A percentile compares a stretch with the other conserved stretches of the same genome.
Evolutionary conservation across 2,888 invertebrate species (phyloP).

Genomic region (Aphodius granarius): DNA sequence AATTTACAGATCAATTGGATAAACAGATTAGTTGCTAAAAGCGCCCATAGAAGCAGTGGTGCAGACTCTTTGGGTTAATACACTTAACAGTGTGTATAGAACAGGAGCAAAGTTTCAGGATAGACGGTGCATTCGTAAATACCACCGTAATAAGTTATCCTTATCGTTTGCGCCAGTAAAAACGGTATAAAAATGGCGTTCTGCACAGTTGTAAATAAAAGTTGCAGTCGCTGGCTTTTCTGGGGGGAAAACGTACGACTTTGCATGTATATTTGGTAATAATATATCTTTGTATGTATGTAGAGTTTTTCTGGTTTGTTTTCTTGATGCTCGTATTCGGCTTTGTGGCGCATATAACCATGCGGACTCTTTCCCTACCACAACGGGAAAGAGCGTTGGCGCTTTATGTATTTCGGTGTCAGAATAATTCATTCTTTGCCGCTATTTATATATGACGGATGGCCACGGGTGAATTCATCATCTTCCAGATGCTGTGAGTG

Average conservation of each 20-base stretch:
- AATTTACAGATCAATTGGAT: too few relatives aligned
- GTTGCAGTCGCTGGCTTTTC: not conserved
- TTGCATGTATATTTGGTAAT: conserved; percentile 6
- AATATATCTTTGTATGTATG: conserved; percentile 10
- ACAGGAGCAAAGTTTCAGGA: not conserved
- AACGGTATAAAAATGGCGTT: not conserved
- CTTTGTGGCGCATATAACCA: conserved; percentile 31
- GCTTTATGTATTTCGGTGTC: conserved; percentile 36
- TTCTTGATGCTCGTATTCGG: not conserved
- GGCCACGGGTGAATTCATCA: conserved; percentile 40
- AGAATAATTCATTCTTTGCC: conserved; percentile 43
- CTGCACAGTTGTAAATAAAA: conserved; percentile 16
- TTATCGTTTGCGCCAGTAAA: conserved; percentile 12
- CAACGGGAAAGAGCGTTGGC: conserved; percentile 11
- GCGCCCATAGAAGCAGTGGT: too few relatives aligned
- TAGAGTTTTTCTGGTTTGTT: not conserved
- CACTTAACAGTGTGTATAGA: not conserved
- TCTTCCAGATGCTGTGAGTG: conserved; percentile 24
- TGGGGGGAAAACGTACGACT: not conserved
- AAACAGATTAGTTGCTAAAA: too few relatives aligned
- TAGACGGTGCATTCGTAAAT: not conserved
- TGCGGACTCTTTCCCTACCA: conserved; percentile 31
- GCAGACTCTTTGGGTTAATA: too few relatives aligned
- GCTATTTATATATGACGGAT: conserved; percentile 46
- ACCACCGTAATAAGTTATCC: conserved; percentile 14